Conservation (phyloP, 2,113 vertebrate genomes). For the Poicephalus meyeri region DNA sequence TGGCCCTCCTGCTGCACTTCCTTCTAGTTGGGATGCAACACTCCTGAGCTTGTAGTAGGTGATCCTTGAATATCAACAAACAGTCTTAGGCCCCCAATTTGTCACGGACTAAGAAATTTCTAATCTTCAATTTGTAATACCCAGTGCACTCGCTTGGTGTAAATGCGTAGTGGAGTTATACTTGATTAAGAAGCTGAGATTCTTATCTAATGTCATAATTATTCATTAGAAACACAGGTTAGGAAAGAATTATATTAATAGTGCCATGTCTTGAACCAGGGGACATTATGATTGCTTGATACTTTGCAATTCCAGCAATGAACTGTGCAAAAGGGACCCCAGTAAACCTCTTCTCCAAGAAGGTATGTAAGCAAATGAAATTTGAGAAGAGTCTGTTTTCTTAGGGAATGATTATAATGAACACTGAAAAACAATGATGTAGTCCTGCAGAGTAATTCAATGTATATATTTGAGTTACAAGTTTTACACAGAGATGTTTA, state of each 20-base stretch:
- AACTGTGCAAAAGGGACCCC: neutral
- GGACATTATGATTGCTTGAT: neutral
- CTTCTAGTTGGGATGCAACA: too few relatives aligned
- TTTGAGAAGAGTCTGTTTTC: neutral
- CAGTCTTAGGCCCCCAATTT: neutral
- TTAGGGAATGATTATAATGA: neutral
- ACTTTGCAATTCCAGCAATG: neutral
- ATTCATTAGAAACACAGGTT: neutral
- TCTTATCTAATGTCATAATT: neutral
- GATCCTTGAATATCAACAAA: too few relatives aligned
- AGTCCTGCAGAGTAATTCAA: neutral
- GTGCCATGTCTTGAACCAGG: fast-evolving
- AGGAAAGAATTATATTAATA: neutral
- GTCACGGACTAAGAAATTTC: neutral
- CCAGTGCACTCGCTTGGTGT: fast-evolving
- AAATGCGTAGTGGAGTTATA: neutral
- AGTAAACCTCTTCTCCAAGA: neutral
- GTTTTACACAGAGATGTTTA: neutral
- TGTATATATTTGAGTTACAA: neutral
- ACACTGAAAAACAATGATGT: neutral
- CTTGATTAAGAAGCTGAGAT: neutral
- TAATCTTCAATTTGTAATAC: neutral
- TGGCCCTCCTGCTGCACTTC: too few relatives aligned
- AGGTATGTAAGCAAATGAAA: neutral
- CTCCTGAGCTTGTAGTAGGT: too few relatives aligned